Base-by-base conservation (phyloP, 1,140 invertebrate species). In the Araneus ventricosus region DNA sequence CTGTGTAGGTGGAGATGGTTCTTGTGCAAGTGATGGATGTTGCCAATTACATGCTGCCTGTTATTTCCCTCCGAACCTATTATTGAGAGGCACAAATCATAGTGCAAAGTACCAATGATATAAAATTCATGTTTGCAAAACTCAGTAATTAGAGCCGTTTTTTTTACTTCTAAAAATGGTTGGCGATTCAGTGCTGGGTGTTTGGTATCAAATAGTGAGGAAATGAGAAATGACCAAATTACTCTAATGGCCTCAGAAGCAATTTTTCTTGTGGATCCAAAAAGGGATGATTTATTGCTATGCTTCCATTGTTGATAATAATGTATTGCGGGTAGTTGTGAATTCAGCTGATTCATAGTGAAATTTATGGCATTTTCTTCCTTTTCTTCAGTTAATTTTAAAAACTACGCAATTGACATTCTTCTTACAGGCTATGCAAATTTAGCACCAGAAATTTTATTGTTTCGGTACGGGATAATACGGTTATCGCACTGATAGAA, bases 1-100 rank as follows among this genome's bases (percentile, higher is more conserved):
- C 17, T 87, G 57, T 24, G 85, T 24, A 87, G 52, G 85, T 45
- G 85, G 59, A 20, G 45, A 84, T 30, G 70, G 63, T 30, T 34
- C 30, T 75, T 75, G 70, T 4, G 30, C 37, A 75, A 37, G 10
- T 52, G 70, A 75, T 75, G 27, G 17, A 75, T 75, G 70, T 37
- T 30, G 30, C 30, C 34, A 75, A 75, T 75, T 75, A 75, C 30
- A 75, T 75, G 70, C 70, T 75, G 30, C 34, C 70, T 37, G 6
- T 75, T 75, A 34, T 75, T 75, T 34, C 27, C 24, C 34, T 34
- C 14, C 14, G 3, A 34, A 37, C 30, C 27, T 75, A 30, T 37
- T 20, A 75, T 75, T 75, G 30, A 10, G 70, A 75, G 4, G 34
- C 17, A 37, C 70, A 75, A 34, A 75, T 75, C 70, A 75, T 37